Base-by-base conservation (phyloP, 2,797 vertebrate species). In the Pelobates cultripes region DNA sequence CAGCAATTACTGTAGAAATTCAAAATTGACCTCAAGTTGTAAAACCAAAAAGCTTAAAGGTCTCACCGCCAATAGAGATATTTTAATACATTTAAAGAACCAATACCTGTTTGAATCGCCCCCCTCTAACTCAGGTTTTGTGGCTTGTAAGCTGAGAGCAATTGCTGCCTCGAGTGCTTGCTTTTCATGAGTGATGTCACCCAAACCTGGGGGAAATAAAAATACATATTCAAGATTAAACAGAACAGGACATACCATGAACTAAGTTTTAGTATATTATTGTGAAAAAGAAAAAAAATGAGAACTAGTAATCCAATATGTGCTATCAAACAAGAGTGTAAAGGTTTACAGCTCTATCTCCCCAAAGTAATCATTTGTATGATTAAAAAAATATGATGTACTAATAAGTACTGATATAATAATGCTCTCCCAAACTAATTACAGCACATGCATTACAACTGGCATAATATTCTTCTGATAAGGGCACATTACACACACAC, bases 81-180 rank as follows among this genome's bases (percentile, higher is more conserved):
- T 51, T 47, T 10, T 51, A 51, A 51, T 51, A 5, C 2, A 6
- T 51, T 51, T 51, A 51, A 51, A 41, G 4, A 75, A 44, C 61
- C 14, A 44, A 53, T 89, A 97, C 96, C 96, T 95, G 86, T 92
- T 92, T 0, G 94, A 87, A 74, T 97, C 96, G 83, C 88, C 86
- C 77, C 93, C 94, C 68, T 94, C 93, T 57, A 91, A 87, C 63
- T 90, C 89, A 72, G 91, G 85, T 57, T 90, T 89, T 5, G 95
- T 92, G 0, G 93, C 94, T 80, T 92, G 91, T 3, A 95, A 88
- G 85, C 93, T 94, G 84, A 95, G 88, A 42, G 92, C 87, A 1
- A 93, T 91, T 51, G 91, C 92, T 0, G 92, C 82, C 87, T 88
- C 85, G 71, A 96, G 90, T 66, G 94, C 92, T 57, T 96, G 95